Evolutionary conservation across 92 coral and sea anemone genomes (phyloP).

Genomic region (Zoanthus solanderi): DNA sequence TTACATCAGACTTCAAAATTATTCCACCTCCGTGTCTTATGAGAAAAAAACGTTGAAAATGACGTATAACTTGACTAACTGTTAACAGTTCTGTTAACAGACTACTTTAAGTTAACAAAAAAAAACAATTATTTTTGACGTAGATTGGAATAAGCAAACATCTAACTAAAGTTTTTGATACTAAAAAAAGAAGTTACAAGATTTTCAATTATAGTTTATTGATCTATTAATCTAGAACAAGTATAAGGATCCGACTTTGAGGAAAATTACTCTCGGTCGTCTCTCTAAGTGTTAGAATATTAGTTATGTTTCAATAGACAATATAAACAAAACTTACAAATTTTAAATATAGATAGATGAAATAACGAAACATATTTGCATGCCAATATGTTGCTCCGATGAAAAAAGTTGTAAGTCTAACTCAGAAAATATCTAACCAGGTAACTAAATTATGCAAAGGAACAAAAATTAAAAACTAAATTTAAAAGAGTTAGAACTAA

Average conservation of each 20-base stretch:
- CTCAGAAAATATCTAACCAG: too few species aligned
- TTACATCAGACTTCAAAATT: not conserved
- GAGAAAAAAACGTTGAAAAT: not conserved
- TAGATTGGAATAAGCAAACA: not conserved
- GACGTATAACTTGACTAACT: not conserved
- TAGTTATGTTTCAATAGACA: too few species aligned
- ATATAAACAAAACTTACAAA: too few species aligned
- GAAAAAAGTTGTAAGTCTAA: too few species aligned
- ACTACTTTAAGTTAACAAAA: not conserved
- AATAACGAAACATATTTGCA: too few species aligned
- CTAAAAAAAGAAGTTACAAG: not conserved
- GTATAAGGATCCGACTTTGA: not conserved
- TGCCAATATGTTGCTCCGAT: too few species aligned
- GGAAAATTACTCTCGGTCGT: not conserved
- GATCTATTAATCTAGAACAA: not conserved
- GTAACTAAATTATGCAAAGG: too few species aligned
- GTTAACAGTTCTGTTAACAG: not conserved
- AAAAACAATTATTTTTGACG: not conserved
- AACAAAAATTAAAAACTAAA: too few species aligned
- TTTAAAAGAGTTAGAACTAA: too few species aligned
- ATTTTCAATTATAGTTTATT: not conserved
- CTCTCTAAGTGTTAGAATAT: not conserved
- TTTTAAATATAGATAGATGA: too few species aligned
- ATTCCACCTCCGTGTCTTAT: not conserved
- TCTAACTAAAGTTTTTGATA: not conserved